phyloP scores from a whole-genome alignment of 2,113 vertebrate species.

The Perca schrenkii region DNA sequence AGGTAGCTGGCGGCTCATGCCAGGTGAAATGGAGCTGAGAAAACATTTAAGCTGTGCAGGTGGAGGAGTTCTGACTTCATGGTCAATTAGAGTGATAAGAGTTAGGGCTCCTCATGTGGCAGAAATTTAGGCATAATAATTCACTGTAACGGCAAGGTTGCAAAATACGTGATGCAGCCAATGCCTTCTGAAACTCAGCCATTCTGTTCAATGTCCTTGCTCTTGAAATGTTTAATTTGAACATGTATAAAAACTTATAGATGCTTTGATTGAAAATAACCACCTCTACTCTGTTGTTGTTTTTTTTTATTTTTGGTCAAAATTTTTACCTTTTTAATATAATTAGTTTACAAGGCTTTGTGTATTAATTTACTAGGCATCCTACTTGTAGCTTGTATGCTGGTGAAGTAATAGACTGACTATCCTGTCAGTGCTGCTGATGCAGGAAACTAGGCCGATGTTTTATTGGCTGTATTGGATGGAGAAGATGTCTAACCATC shows the following conservation, averaged over 20 bases:
- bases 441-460: constrained; percentile 35
- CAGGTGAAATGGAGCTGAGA: constrained; percentile 78
- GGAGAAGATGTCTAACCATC: constrained; percentile 24
- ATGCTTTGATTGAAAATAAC: constrained; percentile 19
- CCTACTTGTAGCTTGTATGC: background rate
- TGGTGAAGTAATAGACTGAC: background rate
- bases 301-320: background rate
- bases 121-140: constrained; percentile 75
- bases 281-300: constrained; percentile 7
- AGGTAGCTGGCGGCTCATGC: constrained; percentile 75
- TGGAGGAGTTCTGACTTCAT: constrained; percentile 83
- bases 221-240: constrained; percentile 48
- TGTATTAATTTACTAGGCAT: background rate
- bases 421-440: background rate
- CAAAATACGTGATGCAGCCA: constrained; percentile 69
- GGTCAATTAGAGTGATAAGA: constrained; percentile 81
- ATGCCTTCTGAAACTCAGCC: constrained; percentile 67
- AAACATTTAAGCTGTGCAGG: constrained; percentile 79
- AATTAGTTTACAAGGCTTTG: background rate
- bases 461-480: constrained; percentile 23
- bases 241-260: background rate
- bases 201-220: constrained; percentile 64
- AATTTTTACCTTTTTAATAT: background rate
- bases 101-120: constrained; percentile 70
- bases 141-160: constrained; percentile 68